A percentile compares a stretch with the other conserved stretches of the same genome.
Conservation (phyloP, 2,888 invertebrate species). For the Frankliniella fusca region DNA sequence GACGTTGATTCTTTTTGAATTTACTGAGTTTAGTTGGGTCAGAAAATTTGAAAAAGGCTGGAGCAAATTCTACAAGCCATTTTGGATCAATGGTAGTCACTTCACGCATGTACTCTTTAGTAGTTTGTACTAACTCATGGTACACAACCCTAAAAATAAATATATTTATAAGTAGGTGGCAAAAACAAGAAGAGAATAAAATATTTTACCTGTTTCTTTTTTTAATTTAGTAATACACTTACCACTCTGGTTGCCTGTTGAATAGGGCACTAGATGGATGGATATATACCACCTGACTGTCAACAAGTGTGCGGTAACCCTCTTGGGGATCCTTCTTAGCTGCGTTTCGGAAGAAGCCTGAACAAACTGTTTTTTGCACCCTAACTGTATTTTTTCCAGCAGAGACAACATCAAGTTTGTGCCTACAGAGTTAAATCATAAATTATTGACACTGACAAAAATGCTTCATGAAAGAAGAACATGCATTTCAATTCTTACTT, state of each 20-base stretch:
- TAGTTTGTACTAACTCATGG: conserved; percentile 96
- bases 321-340: conserved; percentile 99
- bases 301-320: conserved; percentile 93
- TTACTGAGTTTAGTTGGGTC: conserved; percentile 98
- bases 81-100: conserved; percentile 95
- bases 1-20: conserved; percentile 96
- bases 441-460: conserved; percentile 33
- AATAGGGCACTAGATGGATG: conserved; percentile 97
- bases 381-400: conserved; percentile 93
- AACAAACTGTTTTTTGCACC: conserved; percentile 96
- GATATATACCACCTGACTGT: conserved; percentile 97
- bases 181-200: conserved; percentile 4
- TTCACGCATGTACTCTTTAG: conserved; percentile 98
- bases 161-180: background rate
- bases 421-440: conserved; percentile 53
- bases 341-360: conserved; percentile 97
- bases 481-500: conserved; percentile 34
- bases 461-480: conserved; percentile 31
- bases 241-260: conserved; percentile 98
- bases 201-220: background rate
- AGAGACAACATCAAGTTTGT: conserved; percentile 93
- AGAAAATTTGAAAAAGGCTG: conserved; percentile 97
- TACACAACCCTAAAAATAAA: conserved; percentile 79
- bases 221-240: conserved; percentile 42
- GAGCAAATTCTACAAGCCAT: conserved; percentile 98